Conservation (phyloP, 2,797 vertebrate genomes). For the Cyprinella venusta region DNA sequence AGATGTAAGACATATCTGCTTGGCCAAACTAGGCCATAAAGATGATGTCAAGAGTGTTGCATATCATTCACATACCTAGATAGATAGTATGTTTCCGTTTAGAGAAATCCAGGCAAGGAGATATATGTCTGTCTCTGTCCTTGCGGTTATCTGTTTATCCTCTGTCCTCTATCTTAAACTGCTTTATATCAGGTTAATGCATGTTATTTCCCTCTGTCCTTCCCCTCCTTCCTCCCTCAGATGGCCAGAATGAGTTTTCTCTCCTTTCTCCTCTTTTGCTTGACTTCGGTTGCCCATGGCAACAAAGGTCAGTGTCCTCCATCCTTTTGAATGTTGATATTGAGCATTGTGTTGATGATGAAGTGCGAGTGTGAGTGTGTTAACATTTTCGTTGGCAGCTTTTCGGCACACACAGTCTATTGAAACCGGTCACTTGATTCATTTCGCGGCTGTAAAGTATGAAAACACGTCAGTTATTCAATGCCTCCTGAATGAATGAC, state of each 20-base stretch:
- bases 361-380: conserved; percentile 24
- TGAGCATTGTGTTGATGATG: conserved; percentile 64
- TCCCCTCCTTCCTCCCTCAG: conserved; percentile 71
- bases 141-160: conserved; percentile 46
- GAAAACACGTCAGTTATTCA: background rate
- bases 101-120: conserved; percentile 39
- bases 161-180: conserved; percentile 56
- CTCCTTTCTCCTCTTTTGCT: conserved; percentile 83
- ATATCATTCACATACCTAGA: conserved; percentile 1
- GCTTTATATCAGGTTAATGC: conserved; percentile 73
- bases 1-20: background rate
- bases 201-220: conserved; percentile 69
- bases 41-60: conserved; percentile 18
- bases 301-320: conserved; percentile 84
- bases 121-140: conserved; percentile 60
- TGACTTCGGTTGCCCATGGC: conserved; percentile 81
- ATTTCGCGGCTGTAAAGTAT: background rate
- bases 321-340: conserved; percentile 71
- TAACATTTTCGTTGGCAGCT: conserved; percentile 32
- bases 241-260: conserved; percentile 85
- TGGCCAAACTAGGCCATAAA: conserved; percentile 5
- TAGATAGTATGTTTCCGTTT: background rate
- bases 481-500: background rate
- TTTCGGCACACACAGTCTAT: background rate
- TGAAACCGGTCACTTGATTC: background rate